A percentile compares a stretch with the other conserved stretches of the same genome.
phyloP scores from a whole-genome alignment of 2,797 vertebrate genomes.

The Erpetoichthys calabaricus region DNA sequence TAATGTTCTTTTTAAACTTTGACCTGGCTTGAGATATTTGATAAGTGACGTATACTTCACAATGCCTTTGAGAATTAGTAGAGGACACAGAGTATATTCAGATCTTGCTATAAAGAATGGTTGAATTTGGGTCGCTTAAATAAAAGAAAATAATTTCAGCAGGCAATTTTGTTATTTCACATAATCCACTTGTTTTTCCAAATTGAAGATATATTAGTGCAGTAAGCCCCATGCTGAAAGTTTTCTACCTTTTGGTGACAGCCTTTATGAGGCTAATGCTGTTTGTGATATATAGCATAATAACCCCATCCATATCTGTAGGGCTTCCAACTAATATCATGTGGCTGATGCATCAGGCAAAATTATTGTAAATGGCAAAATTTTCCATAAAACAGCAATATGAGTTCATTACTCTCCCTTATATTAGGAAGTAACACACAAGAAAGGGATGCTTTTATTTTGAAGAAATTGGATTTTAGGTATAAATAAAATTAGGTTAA shows the following conservation, averaged over 20 bases:
- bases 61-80: too few relatives aligned
- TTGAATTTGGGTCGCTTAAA: conserved; percentile 23
- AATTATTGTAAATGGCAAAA: conserved; percentile 72
- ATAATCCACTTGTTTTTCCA: conserved; percentile 40
- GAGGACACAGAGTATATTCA: too few relatives aligned
- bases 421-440: conserved; percentile 53
- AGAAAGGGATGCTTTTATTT: conserved; percentile 62
- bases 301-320: conserved; percentile 59
- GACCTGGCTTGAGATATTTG: too few relatives aligned
- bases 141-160: conserved; percentile 33
- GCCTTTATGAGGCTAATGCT: conserved; percentile 63
- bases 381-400: conserved; percentile 71
- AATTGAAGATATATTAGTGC: conserved; percentile 50
- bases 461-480: conserved; percentile 49
- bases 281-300: conserved; percentile 74
- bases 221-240: conserved; percentile 43
- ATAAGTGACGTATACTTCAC: too few relatives aligned
- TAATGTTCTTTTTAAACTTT: too few relatives aligned
- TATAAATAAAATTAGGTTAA: conserved; percentile 52
- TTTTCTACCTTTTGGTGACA: conserved; percentile 61
- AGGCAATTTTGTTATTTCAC: conserved; percentile 29
- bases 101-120: conserved; percentile 12
- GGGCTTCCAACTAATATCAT: conserved; percentile 62
- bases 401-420: conserved; percentile 71
- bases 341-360: conserved; percentile 56